Evolutionary conservation across 1,140 invertebrate species (phyloP).

Genomic region (Heliconius himera): DNA sequence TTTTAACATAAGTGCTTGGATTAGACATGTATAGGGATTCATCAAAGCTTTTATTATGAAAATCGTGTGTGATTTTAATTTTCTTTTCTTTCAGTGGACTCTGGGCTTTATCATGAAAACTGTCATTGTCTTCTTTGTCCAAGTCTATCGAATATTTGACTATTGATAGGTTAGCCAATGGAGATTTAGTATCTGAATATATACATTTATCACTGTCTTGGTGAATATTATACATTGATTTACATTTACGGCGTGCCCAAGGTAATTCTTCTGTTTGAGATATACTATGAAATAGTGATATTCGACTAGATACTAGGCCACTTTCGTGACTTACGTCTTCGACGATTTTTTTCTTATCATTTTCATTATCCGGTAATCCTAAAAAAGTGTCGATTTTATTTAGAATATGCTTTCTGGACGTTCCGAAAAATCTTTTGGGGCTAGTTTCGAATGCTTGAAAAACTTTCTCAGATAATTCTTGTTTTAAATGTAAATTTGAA

Average conservation of each 20-base stretch:
- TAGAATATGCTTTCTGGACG: slow-evolving; percentile 72
- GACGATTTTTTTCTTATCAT: slow-evolving; percentile 44
- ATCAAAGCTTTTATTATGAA: slow-evolving; percentile 30
- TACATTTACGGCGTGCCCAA: slow-evolving; percentile 53
- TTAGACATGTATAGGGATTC: slow-evolving; percentile 18
- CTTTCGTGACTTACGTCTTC: slow-evolving; percentile 54
- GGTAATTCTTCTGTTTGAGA: slow-evolving; percentile 62
- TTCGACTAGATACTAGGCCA: slow-evolving; percentile 76
- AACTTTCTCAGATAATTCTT: slow-evolving; percentile 74
- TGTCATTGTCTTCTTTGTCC: not conserved
- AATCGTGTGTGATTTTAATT: slow-evolving; percentile 13
- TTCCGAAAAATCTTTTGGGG: slow-evolving; percentile 76
- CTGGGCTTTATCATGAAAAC: not conserved
- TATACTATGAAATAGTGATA: slow-evolving; percentile 72
- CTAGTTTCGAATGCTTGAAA: slow-evolving; percentile 78
- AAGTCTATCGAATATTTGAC: slow-evolving; percentile 1
- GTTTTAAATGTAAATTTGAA: slow-evolving; percentile 51
- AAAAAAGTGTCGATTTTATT: slow-evolving; percentile 76
- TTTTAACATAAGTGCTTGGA: slow-evolving; percentile 38
- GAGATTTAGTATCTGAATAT: slow-evolving; percentile 30
- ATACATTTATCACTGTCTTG: slow-evolving; percentile 41
- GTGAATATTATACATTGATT: slow-evolving; percentile 59
- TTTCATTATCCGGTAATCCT: slow-evolving; percentile 53
- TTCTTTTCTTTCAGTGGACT: slow-evolving; percentile 31
- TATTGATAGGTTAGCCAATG: not conserved